phyloP scores from a whole-genome alignment of 2,888 invertebrate genomes.

The Gymnocheta viridis region DNA sequence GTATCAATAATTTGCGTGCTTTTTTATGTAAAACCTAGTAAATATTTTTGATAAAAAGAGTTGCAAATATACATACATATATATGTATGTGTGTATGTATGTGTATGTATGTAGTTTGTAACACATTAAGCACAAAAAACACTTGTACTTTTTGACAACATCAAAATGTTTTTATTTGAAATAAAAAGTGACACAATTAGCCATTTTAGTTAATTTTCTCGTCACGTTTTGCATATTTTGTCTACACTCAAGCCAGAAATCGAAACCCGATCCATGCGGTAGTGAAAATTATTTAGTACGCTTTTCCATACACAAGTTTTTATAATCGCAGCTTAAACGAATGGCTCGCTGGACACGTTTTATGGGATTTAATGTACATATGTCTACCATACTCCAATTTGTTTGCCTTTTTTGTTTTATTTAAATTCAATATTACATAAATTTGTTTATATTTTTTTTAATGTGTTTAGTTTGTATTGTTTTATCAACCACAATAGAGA shows the following conservation, averaged over 20 bases:
- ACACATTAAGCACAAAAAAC: background rate
- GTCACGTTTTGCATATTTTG: constrained; percentile 55
- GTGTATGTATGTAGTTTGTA: background rate
- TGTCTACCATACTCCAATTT: constrained; percentile 38
- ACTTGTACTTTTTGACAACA: constrained; percentile 17
- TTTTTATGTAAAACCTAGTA: constrained; percentile 16
- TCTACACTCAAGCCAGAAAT: constrained; percentile 44
- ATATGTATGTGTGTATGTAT: background rate
- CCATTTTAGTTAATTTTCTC: constrained; percentile 28
- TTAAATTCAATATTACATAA: constrained; percentile 48
- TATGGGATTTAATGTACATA: constrained; percentile 40
- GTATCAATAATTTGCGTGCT: constrained; percentile 24
- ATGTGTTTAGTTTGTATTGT: constrained; percentile 13
- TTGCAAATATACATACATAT: background rate
- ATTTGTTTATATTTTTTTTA: constrained; percentile 17
- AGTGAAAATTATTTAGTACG: constrained; percentile 45
- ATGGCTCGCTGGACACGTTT: background rate
- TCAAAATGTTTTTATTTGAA: background rate
- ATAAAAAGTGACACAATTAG: constrained; percentile 26
- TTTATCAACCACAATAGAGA: constrained; percentile 43
- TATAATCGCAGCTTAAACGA: background rate
- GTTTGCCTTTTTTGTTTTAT: constrained; percentile 11
- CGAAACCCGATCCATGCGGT: constrained; percentile 26
- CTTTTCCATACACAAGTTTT: constrained; percentile 40
- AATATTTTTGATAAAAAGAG: background rate